Base-by-base conservation (phyloP, 2,113 vertebrate species). In the Cynocephalus volans region DNA sequence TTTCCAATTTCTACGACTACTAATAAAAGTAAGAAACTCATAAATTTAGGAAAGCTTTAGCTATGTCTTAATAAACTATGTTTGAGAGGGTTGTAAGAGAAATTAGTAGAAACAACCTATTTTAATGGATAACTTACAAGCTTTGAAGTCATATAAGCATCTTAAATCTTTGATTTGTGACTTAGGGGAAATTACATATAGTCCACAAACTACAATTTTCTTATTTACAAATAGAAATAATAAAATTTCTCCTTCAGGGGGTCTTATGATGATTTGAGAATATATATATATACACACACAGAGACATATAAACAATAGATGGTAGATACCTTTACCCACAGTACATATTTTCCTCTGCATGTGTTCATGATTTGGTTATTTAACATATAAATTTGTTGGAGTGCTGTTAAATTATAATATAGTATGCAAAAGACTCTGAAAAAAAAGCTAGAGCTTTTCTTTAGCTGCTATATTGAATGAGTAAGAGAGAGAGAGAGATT, bases 151-250 rank as follows among this genome's bases (percentile, higher is more conserved):
- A 89, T 19, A 89, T 48, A 89, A 88, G 62, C 10, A 85, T 60
- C 17, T 92, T 67, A 73, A 69, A 94, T 96, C 26, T 89, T 92
- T 56, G 33, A 79, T n/a, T 31, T 84, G 26, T 60, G 15, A 82
- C 41, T 96, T 83, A 14, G 19, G 24, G 31, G 5, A 85, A 91
- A 60, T 69, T 77, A 79, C 8, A 64, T 82, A 85, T 21, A 79
- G 41, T 54, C 23, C 6, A n/a, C 6, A 67, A 80, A 8, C 2
- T 17, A 36, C 14, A 89, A 24, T 48, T 87, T 93, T 82, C 31
- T 88, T 36, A 94, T 36, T 85, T 88, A 56, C 31, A 86, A 88
- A 73, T 24, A 15, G 21, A 41, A 77, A 69, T 73, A 72, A 72
- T 75, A 93, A 86, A 65, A 81, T 36, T 80, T 83, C 48, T 54